Conservation (phyloP, 1,140 invertebrate species). For the Bombyx mandarina region DNA sequence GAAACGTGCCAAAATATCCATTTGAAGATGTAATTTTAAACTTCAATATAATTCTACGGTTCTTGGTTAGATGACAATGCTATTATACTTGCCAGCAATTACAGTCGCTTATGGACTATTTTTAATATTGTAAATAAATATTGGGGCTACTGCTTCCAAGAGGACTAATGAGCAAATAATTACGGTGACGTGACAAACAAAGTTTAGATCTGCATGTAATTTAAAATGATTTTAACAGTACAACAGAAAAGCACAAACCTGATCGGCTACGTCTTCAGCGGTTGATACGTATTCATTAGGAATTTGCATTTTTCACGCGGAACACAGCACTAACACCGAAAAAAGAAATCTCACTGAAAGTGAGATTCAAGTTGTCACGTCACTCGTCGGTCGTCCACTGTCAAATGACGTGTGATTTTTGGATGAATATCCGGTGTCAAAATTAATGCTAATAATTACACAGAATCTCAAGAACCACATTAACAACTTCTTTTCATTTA, state of each 20-base stretch:
- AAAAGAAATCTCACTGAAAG: constrained; percentile 44
- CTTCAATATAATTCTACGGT: background rate
- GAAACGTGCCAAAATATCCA: too few species aligned
- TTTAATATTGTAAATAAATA: constrained; percentile 17
- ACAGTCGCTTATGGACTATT: constrained; percentile 12
- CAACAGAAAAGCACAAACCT: constrained; percentile 74
- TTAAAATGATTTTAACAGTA: background rate
- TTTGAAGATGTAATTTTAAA: too few species aligned
- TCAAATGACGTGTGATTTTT: constrained; percentile 67
- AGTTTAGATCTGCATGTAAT: constrained; percentile 42
- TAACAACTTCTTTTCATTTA: background rate
- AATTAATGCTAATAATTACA: background rate
- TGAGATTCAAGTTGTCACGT: constrained; percentile 17
- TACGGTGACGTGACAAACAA: constrained; percentile 68
- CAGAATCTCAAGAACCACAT: background rate
- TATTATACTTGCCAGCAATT: constrained; percentile 15
- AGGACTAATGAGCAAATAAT: constrained; percentile 43
- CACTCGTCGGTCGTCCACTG: constrained; percentile 26
- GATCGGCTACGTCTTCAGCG: constrained; percentile 95
- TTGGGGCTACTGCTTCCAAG: constrained; percentile 15
- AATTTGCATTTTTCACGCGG: constrained; percentile 78
- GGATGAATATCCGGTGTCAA: constrained; percentile 49
- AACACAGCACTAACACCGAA: constrained; percentile 49
- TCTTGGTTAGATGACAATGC: too few species aligned
- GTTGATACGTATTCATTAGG: constrained; percentile 91